phyloP scores from a whole-genome alignment of 2,888 invertebrate genomes.

The Galerucella calmariensis region DNA sequence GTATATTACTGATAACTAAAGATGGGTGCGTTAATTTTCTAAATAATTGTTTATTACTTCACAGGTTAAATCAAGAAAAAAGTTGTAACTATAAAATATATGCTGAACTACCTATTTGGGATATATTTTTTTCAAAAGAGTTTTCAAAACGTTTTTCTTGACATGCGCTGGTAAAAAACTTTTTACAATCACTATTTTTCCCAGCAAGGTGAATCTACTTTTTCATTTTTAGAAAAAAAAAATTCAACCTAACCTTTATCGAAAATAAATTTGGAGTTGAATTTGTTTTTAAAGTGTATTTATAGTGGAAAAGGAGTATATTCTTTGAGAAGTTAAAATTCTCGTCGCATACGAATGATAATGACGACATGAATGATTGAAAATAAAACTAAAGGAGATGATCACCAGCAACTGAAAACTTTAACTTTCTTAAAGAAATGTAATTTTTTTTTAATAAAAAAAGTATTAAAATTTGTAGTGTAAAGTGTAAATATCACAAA shows the following conservation, averaged over 20 bases:
- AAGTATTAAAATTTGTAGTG: neutral
- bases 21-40: too few species aligned
- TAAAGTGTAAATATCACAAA: neutral
- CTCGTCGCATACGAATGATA: neutral
- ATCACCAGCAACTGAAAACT: neutral
- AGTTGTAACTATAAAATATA: neutral
- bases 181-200: constrained; percentile 30
- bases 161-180: constrained; percentile 26
- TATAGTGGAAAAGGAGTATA: neutral
- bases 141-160: constrained; percentile 29
- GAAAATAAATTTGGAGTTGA: constrained; percentile 37
- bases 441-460: neutral
- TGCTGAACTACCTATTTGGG: too few species aligned
- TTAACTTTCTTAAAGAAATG: neutral
- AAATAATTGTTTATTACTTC: constrained; percentile 21
- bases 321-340: constrained; percentile 10
- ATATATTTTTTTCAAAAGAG: neutral
- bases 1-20: too few species aligned
- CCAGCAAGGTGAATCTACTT: constrained; percentile 36
- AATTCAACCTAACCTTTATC: neutral
- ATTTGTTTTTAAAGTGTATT: neutral
- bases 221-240: constrained; percentile 14
- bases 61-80: constrained; percentile 32
- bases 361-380: neutral
- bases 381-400: neutral